These are phyloP conservation scores for Leptodirus hochenwartii DNA, from an alignment of 2,888 invertebrate genomes.

Conservation along the genomic window DNA sequence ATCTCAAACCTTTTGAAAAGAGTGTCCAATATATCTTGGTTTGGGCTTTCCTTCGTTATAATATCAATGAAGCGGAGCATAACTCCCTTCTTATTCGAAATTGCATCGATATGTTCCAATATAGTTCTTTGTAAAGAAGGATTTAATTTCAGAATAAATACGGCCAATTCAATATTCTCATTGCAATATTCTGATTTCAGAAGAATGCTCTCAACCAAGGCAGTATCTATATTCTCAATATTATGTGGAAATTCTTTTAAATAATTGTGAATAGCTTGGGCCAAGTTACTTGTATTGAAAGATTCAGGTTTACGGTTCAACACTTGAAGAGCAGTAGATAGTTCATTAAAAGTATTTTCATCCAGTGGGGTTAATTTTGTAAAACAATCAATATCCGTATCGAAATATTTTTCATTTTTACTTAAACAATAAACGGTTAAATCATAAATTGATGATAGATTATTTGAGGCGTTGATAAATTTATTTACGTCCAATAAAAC, in stretches of 20 bases:
- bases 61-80: constrained; percentile 42
- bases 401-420: too few relatives aligned
- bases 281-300: constrained; percentile 32
- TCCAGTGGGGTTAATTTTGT: too few relatives aligned
- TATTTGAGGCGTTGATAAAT: too few relatives aligned
- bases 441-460: too few relatives aligned
- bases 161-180: constrained; percentile 36
- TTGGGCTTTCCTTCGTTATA: constrained; percentile 26
- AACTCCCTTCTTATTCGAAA: constrained; percentile 39
- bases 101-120: constrained; percentile 29
- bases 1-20: constrained; percentile 41
- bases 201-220: constrained; percentile 36
- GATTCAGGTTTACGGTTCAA: too few relatives aligned
- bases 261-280: constrained; percentile 34
- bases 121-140: constrained; percentile 27
- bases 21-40: constrained; percentile 30
- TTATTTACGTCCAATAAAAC: too few relatives aligned
- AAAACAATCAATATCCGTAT: too few relatives aligned
- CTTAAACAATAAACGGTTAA: too few relatives aligned
- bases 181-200: constrained; percentile 33
- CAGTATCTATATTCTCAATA: constrained; percentile 29
- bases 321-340: too few relatives aligned
- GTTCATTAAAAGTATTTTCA: too few relatives aligned
- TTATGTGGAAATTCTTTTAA: constrained; percentile 41
- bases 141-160: constrained; percentile 32